Base-by-base conservation (phyloP, 1,140 invertebrate genomes). In the Antheraea mylitta region DNA sequence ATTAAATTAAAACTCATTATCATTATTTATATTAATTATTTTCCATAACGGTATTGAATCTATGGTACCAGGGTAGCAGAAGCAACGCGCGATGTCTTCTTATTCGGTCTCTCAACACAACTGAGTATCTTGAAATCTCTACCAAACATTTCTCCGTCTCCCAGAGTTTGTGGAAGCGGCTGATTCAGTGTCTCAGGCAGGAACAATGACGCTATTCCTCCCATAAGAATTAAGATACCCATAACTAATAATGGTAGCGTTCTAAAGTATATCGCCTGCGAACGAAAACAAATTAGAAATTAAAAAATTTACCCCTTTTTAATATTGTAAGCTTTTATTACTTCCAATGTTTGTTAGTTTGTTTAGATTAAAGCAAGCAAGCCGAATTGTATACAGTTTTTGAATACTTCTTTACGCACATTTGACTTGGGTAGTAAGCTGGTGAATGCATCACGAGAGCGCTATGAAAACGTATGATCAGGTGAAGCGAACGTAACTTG, bases 161-260 rank as follows among this genome's bases (percentile, higher is more conserved):
- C 94, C 58, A 96, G 85, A 8, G 96, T 97, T 85, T 97, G 96
- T 8, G 96, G 97, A 64, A 98, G 86, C 65, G 96, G 95, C 73
- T 95, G 94, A 79, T 96, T 95, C 19, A 97, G 91, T 0, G 97
- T 98, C 89, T 98, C 97, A 0, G 97, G 97, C 37, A 97, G 90
- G 68, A 97, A 94, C 5, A 97, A 90, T 13, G 95, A 95, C 9
- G 94, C 94, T n/a, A 96, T 74, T 13, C 96, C 96, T 18, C 96
- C 96, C 10, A 95, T 87, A 2, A 97, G 91, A 73, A 96, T 94
- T 22, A 97, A 88, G 0, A 94, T 89, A 13, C 96, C 96, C 95
- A 97, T 96, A 22, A 97, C 94, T 69, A 96, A 94, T 65, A 97
- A 87, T 0, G 97, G 96, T 58, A 98, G 83, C 0, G 94, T 93